Conservation (phyloP, 92 coral and sea anemone species). For the Diadumene lineata region DNA sequence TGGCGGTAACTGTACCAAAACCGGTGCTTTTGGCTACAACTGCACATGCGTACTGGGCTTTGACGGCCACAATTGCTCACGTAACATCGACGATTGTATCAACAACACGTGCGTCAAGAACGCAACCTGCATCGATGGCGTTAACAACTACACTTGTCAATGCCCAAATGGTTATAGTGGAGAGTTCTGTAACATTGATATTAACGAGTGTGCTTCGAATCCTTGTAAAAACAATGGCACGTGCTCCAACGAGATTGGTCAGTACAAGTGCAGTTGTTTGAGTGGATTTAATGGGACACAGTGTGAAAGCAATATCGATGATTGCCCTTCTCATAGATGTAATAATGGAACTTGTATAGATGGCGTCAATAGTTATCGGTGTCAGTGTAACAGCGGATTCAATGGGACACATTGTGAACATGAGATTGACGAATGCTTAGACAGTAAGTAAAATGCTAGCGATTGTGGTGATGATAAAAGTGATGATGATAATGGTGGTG, state of each 20-base stretch:
- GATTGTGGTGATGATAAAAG: not conserved
- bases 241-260: constrained; percentile 41
- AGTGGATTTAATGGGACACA: constrained; percentile 71
- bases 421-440: constrained; percentile 67
- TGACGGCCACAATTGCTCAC: constrained; percentile 63
- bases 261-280: constrained; percentile 63
- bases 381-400: constrained; percentile 59
- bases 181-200: constrained; percentile 56
- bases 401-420: constrained; percentile 55
- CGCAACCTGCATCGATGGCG: constrained; percentile 65
- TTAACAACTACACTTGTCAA: constrained; percentile 63
- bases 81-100: constrained; percentile 69
- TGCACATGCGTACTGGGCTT: constrained; percentile 70
- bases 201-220: constrained; percentile 56
- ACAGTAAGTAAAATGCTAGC: constrained; percentile 26
- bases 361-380: constrained; percentile 49
- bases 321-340: constrained; percentile 69
- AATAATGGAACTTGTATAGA: constrained; percentile 69
- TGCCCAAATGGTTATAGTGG: constrained; percentile 68
- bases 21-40: constrained; percentile 47
- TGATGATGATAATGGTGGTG: too few relatives aligned
- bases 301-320: constrained; percentile 74
- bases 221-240: constrained; percentile 61
- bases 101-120: constrained; percentile 57
- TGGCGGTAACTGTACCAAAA: constrained; percentile 49